Conservation (phyloP, 2,797 vertebrate species). For the Phrynocephalus forsythii region DNA sequence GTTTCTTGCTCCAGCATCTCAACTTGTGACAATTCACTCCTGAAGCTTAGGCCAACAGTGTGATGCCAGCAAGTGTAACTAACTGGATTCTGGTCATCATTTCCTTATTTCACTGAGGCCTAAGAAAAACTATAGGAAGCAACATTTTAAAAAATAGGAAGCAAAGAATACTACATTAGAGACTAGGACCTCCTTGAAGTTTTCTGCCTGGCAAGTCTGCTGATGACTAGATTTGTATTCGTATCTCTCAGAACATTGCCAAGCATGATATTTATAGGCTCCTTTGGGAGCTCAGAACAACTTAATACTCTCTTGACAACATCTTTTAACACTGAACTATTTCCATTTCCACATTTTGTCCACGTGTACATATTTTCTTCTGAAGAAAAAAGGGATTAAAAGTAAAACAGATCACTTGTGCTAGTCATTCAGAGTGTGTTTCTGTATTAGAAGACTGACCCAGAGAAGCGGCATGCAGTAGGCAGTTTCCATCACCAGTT, state of each 20-base stretch:
- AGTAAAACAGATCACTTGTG: not conserved
- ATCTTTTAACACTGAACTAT: not conserved
- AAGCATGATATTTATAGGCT: not conserved
- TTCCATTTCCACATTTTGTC: not conserved
- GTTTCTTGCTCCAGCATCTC: too few species aligned
- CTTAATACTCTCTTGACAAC: not conserved
- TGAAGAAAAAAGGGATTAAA: not conserved
- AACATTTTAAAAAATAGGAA: too few species aligned
- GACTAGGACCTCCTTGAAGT: not conserved
- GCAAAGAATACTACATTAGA: not conserved
- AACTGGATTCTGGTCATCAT: too few species aligned
- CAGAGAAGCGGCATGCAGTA: constrained; percentile 95
- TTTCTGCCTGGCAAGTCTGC: not conserved
- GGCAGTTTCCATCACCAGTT: constrained; percentile 98
- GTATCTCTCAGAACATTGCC: too few species aligned
- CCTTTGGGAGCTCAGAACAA: not conserved
- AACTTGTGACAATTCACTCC: too few species aligned
- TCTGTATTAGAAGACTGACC: constrained; percentile 78
- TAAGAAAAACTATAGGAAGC: not conserved
- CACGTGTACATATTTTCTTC: too few species aligned
- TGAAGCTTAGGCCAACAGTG: too few species aligned
- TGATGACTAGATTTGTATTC: not conserved
- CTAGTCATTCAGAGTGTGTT: not conserved
- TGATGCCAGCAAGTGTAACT: too few species aligned
- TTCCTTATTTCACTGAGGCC: not conserved